Base-by-base conservation (phyloP, 2,113 vertebrate genomes). In the Holacanthus passer region DNA sequence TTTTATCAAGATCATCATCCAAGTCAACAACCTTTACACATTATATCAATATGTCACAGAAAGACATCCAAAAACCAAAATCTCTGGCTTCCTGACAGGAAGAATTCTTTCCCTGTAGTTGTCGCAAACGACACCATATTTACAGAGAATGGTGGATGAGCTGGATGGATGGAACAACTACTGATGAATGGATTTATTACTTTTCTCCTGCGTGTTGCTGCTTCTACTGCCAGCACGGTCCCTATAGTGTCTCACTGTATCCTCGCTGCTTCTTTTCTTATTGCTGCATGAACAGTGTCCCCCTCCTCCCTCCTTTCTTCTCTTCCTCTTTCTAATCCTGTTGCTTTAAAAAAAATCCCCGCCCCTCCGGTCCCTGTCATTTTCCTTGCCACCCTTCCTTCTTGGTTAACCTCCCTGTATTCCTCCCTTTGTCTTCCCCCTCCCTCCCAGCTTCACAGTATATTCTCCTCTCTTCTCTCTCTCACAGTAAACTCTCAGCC, bases 41-140 rank as follows among this genome's bases (percentile, higher is more conserved):
- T 83, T 73, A 85, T 87, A 81, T 88, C 83, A 91, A 87, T 87
- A 89, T 91, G 89, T 94, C 89, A 92, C 90, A 92, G 83, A 92
- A 90, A 94, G 90, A 94, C 93, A 93, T 91, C 59, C 73, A 90
- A 83, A 87, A 86, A 81, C 4, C 77, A 74, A 82, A 83, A 89
- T 86, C 37, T 82, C 68, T 66, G 82, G 86, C 90, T 93, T 87
- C 91, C 91, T 76, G 52, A 90, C 64, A 87, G 83, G 88, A 94
- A 93, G 91, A 79, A 92, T 87, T 88, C 68, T 29, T 77, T 78
- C 68, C 78, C 87, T 75, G 88, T 84, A 77, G 87, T 85, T 88
- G 91, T 90, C 41, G 27, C 69, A 52, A 85, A 88, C 17, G 39
- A 88, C 83, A 83, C 17, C 37, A 37, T 86, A 84, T 91, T 87